Conservation (phyloP, 2,113 vertebrate genomes). For the Aepyceros melampus region DNA sequence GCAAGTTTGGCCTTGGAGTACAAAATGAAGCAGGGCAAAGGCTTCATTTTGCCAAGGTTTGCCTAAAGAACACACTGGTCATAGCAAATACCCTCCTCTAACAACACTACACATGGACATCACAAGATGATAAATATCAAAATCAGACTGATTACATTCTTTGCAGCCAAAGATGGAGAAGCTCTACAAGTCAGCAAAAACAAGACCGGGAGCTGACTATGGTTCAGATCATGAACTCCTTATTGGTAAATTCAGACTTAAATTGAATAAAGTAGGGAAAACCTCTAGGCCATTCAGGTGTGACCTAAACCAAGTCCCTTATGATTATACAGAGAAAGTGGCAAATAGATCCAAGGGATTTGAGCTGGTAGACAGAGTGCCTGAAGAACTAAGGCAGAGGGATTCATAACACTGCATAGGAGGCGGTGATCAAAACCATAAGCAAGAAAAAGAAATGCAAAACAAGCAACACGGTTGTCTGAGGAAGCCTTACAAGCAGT, state of each 20-base stretch:
- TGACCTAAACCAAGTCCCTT: neutral
- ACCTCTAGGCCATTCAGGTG: neutral
- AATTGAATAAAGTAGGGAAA: neutral
- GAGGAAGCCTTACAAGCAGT: neutral
- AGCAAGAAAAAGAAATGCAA: neutral
- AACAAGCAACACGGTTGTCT: neutral
- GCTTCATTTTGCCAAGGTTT: neutral
- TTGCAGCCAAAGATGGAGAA: neutral
- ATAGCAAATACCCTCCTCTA: neutral
- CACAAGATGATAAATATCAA: neutral
- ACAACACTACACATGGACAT: neutral
- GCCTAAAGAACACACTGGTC: neutral
- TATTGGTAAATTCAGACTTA: neutral
- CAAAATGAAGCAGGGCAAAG: neutral
- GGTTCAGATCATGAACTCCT: neutral
- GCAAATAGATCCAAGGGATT: neutral
- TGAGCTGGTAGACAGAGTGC: neutral
- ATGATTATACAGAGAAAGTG: neutral
- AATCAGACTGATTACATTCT: neutral
- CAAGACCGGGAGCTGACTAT: neutral
- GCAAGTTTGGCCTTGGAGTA: neutral
- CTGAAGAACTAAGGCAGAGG: neutral
- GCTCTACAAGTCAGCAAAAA: neutral
- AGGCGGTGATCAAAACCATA: neutral
- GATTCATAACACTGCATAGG: neutral